phyloP scores from a whole-genome alignment of 2,888 invertebrate genomes.

The Alsophila aescularia region DNA sequence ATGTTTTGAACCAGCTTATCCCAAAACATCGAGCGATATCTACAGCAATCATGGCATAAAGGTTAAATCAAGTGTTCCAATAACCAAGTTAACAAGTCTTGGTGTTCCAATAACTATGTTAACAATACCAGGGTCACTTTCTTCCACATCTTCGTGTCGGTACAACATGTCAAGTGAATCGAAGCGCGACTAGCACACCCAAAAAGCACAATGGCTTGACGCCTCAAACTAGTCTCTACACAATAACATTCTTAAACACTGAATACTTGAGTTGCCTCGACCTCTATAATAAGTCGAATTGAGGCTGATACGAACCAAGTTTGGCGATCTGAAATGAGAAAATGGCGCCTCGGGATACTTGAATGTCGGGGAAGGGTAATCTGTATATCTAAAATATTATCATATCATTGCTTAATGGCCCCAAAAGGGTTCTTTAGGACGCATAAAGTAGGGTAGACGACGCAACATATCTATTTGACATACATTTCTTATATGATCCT shows the following conservation, averaged over 20 bases:
- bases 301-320: conserved; percentile 4
- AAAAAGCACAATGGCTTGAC: conserved; percentile 48
- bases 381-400: conserved; percentile 7
- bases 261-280: conserved; percentile 9
- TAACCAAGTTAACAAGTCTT: conserved; percentile 7
- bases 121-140: conserved; percentile 38
- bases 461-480: not conserved
- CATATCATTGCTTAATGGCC: conserved; percentile 9
- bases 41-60: not conserved
- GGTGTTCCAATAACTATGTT: conserved; percentile 14
- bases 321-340: conserved; percentile 14
- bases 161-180: conserved; percentile 46
- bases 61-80: conserved; percentile 2
- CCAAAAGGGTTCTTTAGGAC: conserved; percentile 11
- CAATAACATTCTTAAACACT: conserved; percentile 25
- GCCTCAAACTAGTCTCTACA: conserved; percentile 35
- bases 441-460: not conserved
- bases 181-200: conserved; percentile 42
- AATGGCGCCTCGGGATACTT: conserved; percentile 1
- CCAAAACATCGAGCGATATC: not conserved
- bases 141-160: conserved; percentile 21
- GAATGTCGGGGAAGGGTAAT: not conserved
- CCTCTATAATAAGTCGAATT: conserved; percentile 10
- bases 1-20: not conserved
- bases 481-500: conserved; percentile 2